A percentile compares a stretch with the other conserved stretches of the same genome.
Conservation (phyloP, 2,888 invertebrate genomes). For the Boloria selene region DNA sequence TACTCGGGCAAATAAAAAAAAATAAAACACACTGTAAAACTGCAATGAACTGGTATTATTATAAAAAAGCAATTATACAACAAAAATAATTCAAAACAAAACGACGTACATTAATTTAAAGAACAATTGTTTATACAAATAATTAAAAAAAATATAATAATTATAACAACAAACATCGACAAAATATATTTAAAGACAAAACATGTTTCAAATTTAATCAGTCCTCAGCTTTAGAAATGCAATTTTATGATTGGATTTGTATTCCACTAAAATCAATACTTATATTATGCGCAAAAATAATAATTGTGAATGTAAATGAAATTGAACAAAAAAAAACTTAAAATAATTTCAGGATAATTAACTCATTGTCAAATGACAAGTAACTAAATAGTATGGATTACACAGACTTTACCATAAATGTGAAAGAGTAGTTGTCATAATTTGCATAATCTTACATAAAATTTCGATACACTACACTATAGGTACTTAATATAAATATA, state of each 20-base stretch:
- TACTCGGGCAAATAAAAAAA: slow-evolving; percentile 71
- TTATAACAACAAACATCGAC: slow-evolving; percentile 84
- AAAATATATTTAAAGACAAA: slow-evolving; percentile 83
- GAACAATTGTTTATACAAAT: slow-evolving; percentile 88
- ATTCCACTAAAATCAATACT: slow-evolving; percentile 59
- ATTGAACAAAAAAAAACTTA: slow-evolving; percentile 55
- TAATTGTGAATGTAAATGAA: slow-evolving; percentile 46
- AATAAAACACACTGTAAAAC: slow-evolving; percentile 86
- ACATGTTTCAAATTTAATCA: slow-evolving; percentile 80
- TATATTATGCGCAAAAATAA: slow-evolving; percentile 75
- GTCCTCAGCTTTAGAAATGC: slow-evolving; percentile 80
- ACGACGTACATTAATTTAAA: slow-evolving; percentile 90
- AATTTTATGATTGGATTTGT: slow-evolving; percentile 78
- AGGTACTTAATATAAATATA: slow-evolving; percentile 76
- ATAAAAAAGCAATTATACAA: slow-evolving; percentile 88
- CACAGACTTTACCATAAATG: slow-evolving; percentile 51
- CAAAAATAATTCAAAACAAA: slow-evolving; percentile 89
- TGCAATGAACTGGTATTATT: slow-evolving; percentile 89
- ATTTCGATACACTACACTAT: slow-evolving; percentile 74
- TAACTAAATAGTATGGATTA: slow-evolving; percentile 45
- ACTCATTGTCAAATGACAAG: slow-evolving; percentile 51
- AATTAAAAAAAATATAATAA: slow-evolving; percentile 85
- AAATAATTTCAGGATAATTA: slow-evolving; percentile 63
- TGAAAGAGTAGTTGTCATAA: slow-evolving; percentile 73
- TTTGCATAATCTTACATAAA: slow-evolving; percentile 70